phyloP scores from a whole-genome alignment of 2,888 invertebrate species.

The Desoria tigrina region DNA sequence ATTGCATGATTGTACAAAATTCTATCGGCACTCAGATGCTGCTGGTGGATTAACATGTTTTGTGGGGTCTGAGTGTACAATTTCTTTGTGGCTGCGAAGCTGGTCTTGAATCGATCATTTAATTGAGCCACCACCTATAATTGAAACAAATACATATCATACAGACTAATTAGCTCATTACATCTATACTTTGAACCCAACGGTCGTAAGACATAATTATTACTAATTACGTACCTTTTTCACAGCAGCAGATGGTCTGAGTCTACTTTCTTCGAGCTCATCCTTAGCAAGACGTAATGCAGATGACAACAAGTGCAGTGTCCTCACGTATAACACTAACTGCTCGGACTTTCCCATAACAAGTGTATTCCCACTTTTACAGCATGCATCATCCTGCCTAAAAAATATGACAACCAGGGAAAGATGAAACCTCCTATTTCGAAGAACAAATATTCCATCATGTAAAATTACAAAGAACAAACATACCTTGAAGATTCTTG shows the following conservation, averaged over 20 bases:
- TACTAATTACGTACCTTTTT: slow-evolving; percentile 70
- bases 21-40: slow-evolving; percentile 77
- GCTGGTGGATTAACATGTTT: slow-evolving; percentile 54
- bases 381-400: slow-evolving; percentile 45
- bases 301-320: slow-evolving; percentile 91
- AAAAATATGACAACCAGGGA: slow-evolving; percentile 4
- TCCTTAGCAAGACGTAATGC: slow-evolving; percentile 85
- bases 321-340: slow-evolving; percentile 82
- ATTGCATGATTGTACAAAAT: slow-evolving; percentile 97
- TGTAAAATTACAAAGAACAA: slow-evolving; percentile 14
- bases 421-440: background rate
- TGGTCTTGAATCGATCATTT: slow-evolving; percentile 52
- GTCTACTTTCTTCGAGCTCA: slow-evolving; percentile 77
- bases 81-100: slow-evolving; percentile 53
- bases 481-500: slow-evolving; percentile 47
- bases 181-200: too few relatives aligned
- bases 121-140: slow-evolving; percentile 52
- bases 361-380: slow-evolving; percentile 42
- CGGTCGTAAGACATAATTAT: too few relatives aligned
- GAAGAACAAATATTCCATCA: background rate
- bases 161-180: background rate
- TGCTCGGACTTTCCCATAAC: slow-evolving; percentile 65
- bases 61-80: slow-evolving; percentile 52
- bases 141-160: slow-evolving; percentile 53
- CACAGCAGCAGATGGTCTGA: slow-evolving; percentile 88